phyloP scores from a whole-genome alignment of 2,797 vertebrate genomes.

The Sparidentex hasta region DNA sequence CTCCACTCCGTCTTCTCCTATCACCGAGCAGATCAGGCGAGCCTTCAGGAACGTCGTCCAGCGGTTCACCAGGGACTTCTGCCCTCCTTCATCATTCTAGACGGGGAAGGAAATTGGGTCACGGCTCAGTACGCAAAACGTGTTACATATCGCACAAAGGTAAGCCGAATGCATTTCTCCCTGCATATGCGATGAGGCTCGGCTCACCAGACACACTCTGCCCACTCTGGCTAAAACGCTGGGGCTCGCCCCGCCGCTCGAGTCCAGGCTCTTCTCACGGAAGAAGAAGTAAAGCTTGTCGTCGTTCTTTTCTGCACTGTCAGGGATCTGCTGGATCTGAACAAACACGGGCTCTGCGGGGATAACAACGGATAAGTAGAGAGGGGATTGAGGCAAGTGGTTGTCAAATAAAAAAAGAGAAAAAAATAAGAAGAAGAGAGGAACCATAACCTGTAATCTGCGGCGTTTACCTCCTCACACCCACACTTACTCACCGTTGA shows the following conservation, averaged over 20 bases:
- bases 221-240: conserved; percentile 87
- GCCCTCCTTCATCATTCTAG: conserved; percentile 94
- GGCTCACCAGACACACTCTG: conserved; percentile 89
- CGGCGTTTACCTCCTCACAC: conserved; percentile 60
- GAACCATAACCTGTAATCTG: conserved; percentile 71
- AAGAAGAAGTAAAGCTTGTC: conserved; percentile 92
- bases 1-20: conserved; percentile 89
- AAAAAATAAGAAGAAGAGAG: conserved; percentile 11
- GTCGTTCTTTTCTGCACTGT: conserved; percentile 88
- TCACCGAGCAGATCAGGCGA: conserved; percentile 92
- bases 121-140: conserved; percentile 7
- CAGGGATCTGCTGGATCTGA: conserved; percentile 87
- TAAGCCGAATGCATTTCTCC: conserved; percentile 4
- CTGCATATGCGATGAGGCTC: background rate
- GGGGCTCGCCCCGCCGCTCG: conserved; percentile 83
- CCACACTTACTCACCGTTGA: conserved; percentile 85
- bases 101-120: conserved; percentile 42
- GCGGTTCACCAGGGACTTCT: conserved; percentile 93
- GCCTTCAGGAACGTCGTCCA: conserved; percentile 98
- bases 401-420: conserved; percentile 61
- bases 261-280: conserved; percentile 88
- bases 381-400: conserved; percentile 64
- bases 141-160: conserved; percentile 18
- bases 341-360: conserved; percentile 88
- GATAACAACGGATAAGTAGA: conserved; percentile 58